Base-by-base conservation (phyloP, 2,888 invertebrate genomes). In the Geophilus truncorum region DNA sequence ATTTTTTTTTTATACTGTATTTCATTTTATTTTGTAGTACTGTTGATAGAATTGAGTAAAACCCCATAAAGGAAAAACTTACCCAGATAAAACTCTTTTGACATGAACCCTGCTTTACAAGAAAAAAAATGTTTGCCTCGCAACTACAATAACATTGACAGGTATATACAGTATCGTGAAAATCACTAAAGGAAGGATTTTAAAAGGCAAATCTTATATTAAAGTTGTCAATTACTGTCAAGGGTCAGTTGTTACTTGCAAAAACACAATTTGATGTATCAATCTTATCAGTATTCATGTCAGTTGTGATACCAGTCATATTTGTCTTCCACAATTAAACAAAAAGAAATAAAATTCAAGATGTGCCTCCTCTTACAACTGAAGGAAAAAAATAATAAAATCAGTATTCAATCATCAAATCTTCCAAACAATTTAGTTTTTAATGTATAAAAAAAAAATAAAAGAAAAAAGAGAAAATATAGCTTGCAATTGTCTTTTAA, bases 351-450 rank as follows among this genome's bases (percentile, higher is more conserved):
- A 45, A 45, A 45, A 1, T 62, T 62, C 62, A 62, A 28, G 62
- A 62, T 28, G 62, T 62, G 62, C 62, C 62, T 62, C 62, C 62
- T 62, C 62, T 0, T 25, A 62, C 62, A 62, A 45, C 45, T n/a
- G 18, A 45, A 45, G 45, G 32, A 32, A 18, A n/a, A n/a, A 62
- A 62, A 62, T 9, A 21, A 25, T 10, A 62, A 62, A 62, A 62
- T 62, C 62, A 62, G 62, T 62, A 62, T 62, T 62, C 62, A 62
- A 62, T 62, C 62, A 62, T 15, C n/a, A 62, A 62, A 62, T 62
- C 62, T 62, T 62, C 62, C 62, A 62, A 62, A 62, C 15, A 57
- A 51, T 57, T 25, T 10, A 62, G 62, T 62, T 25, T 62, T 62
- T 25, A 62, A 23, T 9, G 28, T 7, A 62, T 62, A 10, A 25